Evolutionary conservation across 2,888 invertebrate genomes (phyloP).

Genomic region (Branchellion lobata): DNA sequence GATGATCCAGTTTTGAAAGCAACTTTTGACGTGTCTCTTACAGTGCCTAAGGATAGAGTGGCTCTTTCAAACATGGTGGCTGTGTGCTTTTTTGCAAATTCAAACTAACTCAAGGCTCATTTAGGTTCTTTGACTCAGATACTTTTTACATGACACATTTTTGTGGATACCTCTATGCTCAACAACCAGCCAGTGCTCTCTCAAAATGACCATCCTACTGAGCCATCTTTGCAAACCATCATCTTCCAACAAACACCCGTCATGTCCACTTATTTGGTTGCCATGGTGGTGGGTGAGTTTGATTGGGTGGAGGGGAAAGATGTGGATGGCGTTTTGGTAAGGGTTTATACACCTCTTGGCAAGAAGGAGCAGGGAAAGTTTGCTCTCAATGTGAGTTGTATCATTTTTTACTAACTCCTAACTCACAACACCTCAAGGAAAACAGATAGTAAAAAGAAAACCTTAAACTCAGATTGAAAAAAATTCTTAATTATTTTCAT

Average conservation of each 20-base stretch:
- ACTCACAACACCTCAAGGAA: not conserved
- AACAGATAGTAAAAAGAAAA: not conserved
- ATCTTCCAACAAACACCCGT: constrained; percentile 81
- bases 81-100: too few relatives aligned
- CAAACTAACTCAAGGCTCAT: too few relatives aligned
- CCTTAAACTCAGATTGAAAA: too few relatives aligned
- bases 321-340: constrained; percentile 72
- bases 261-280: constrained; percentile 93
- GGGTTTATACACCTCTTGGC: constrained; percentile 73
- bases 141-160: constrained; percentile 46
- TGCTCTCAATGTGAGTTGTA: constrained; percentile 76
- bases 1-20: constrained; percentile 87
- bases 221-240: constrained; percentile 65
- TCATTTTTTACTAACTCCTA: not conserved
- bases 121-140: too few relatives aligned
- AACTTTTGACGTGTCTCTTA: constrained; percentile 77
- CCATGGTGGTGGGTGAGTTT: constrained; percentile 89
- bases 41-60: constrained; percentile 75
- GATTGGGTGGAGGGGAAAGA: constrained; percentile 84
- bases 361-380: constrained; percentile 88
- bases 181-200: constrained; percentile 21
- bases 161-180: too few relatives aligned
- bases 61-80: constrained; percentile 92
- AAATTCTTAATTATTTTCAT: too few relatives aligned
- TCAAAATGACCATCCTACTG: not conserved